A percentile compares a stretch with the other conserved stretches of the same genome.
Conservation (phyloP, 1,140 invertebrate genomes). For the Zaprionus inermis region DNA sequence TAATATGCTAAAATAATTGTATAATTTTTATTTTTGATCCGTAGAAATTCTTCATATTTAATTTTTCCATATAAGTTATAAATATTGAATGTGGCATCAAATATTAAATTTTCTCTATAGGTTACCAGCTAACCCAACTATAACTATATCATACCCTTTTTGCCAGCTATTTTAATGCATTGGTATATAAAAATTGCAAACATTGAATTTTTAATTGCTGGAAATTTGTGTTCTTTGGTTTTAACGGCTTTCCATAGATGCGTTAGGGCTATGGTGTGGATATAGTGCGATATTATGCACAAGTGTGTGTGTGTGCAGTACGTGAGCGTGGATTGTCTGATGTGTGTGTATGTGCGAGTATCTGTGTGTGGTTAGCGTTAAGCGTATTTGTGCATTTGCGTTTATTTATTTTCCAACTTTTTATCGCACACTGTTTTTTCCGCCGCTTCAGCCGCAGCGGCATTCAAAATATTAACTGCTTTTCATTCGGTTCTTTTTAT, state of each 20-base stretch:
- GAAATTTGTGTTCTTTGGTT: slow-evolving; percentile 72
- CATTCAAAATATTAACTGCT: slow-evolving; percentile 70
- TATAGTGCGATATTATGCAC: background rate
- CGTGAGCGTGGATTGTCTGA: slow-evolving; percentile 7
- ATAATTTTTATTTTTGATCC: too few relatives aligned
- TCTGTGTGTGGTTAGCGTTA: slow-evolving; percentile 27
- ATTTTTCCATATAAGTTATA: too few relatives aligned
- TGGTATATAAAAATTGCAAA: slow-evolving; percentile 54
- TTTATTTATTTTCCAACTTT: slow-evolving; percentile 63
- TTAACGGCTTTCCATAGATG: slow-evolving; percentile 50
- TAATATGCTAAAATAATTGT: too few relatives aligned
- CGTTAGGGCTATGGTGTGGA: background rate
- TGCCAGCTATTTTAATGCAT: background rate
- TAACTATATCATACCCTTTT: background rate
- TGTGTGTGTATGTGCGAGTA: background rate
- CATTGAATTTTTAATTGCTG: slow-evolving; percentile 80
- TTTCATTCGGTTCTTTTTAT: slow-evolving; percentile 54
- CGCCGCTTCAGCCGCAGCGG: background rate
- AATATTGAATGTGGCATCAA: too few relatives aligned
- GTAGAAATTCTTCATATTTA: too few relatives aligned
- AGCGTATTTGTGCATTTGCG: slow-evolving; percentile 54
- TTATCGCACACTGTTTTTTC: slow-evolving; percentile 48
- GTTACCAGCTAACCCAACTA: too few relatives aligned
- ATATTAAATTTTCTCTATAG: too few relatives aligned
- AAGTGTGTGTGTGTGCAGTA: slow-evolving; percentile 1